These are phyloP conservation scores for Muraenolepis orangiensis DNA, from an alignment of 2,797 vertebrate species.

Conservation along the genomic window DNA sequence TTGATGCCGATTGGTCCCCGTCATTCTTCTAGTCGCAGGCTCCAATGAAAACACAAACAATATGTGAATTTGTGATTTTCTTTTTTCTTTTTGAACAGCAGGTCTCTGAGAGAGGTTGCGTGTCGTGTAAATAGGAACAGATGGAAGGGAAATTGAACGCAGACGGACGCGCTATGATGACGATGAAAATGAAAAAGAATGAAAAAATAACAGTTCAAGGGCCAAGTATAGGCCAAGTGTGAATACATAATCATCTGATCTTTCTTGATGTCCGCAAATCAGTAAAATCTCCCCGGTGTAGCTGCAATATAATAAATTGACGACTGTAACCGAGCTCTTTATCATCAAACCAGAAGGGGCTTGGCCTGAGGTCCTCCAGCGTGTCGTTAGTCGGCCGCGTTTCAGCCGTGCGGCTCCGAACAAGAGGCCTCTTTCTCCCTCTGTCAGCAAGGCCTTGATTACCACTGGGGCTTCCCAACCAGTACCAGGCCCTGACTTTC, in stretches of 20 bases:
- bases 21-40: background rate
- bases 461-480: constrained; percentile 25
- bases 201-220: background rate
- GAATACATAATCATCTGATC: background rate
- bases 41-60: background rate
- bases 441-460: constrained; percentile 31
- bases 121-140: background rate
- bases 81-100: too few species aligned
- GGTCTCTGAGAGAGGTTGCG: background rate
- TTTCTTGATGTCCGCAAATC: background rate
- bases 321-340: background rate
- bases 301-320: background rate
- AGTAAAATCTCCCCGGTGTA: background rate
- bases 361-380: constrained; percentile 11
- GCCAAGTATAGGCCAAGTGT: background rate
- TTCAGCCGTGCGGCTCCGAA: constrained; percentile 11
- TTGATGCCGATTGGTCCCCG: background rate
- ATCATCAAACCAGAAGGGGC: constrained; percentile 9
- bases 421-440: constrained; percentile 18
- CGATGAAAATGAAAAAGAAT: too few species aligned
- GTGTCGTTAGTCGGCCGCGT: constrained; percentile 7
- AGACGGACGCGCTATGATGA: background rate
- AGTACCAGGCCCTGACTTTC: constrained; percentile 41
- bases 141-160: background rate
- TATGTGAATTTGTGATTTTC: background rate